Evolutionary conservation across 2,113 vertebrate genomes (phyloP).

Genomic region (Odocoileus virginianus): DNA sequence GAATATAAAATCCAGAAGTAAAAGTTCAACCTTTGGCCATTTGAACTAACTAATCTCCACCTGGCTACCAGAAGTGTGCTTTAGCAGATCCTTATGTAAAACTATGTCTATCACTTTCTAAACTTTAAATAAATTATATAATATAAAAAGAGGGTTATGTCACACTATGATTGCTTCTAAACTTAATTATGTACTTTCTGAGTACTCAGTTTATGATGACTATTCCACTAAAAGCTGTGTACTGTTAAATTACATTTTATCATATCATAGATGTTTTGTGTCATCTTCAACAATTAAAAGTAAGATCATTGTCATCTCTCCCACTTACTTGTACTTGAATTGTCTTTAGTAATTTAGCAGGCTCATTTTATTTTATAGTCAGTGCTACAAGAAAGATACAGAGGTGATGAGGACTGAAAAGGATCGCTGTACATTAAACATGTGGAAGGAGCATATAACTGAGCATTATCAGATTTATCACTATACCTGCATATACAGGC

Average conservation of each 20-base stretch:
- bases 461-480: not conserved
- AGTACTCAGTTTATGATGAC: not conserved
- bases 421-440: not conserved
- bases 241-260: conserved; percentile 19
- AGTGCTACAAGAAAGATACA: not conserved
- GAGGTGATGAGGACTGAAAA: conserved; percentile 36
- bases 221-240: conserved; percentile 13
- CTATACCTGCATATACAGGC: not conserved
- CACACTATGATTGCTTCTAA: not conserved
- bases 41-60: not conserved
- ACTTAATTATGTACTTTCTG: not conserved
- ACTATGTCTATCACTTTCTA: not conserved
- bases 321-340: conserved; percentile 18
- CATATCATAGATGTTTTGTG: not conserved
- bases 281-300: conserved; percentile 44
- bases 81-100: not conserved
- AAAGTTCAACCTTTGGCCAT: not conserved
- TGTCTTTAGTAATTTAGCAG: conserved; percentile 49
- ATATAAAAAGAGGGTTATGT: not conserved
- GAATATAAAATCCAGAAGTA: conserved; percentile 17
- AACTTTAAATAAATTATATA: conserved; percentile 7
- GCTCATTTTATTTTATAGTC: conserved; percentile 25
- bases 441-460: not conserved
- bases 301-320: not conserved
- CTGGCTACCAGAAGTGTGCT: not conserved